phyloP scores from a whole-genome alignment of 2,113 vertebrate species.

The Nanorana parkeri region DNA sequence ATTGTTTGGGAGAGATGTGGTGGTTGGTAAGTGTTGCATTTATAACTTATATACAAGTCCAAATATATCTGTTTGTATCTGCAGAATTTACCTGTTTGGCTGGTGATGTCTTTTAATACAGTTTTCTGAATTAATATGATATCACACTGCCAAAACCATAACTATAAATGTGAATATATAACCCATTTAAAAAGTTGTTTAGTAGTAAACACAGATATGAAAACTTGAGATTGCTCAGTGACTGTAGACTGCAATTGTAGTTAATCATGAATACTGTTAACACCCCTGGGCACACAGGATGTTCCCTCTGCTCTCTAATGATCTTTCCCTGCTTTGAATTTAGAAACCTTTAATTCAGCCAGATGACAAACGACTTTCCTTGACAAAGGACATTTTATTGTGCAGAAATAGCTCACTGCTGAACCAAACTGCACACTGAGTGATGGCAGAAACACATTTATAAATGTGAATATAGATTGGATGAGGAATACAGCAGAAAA shows the following conservation, averaged over 20 bases:
- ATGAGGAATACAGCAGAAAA: background rate
- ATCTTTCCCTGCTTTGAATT: conserved; percentile 55
- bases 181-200: background rate
- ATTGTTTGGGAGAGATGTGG: too few species aligned
- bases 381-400: conserved; percentile 58
- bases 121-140: too few species aligned
- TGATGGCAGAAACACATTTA: conserved; percentile 25
- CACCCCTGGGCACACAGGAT: conserved; percentile 36
- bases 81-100: too few species aligned
- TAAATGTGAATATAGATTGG: conserved; percentile 31
- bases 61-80: too few species aligned
- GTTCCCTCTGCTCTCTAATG: conserved; percentile 54
- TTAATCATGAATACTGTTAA: conserved; percentile 44
- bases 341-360: conserved; percentile 53
- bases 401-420: conserved; percentile 33
- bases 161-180: background rate
- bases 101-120: too few species aligned
- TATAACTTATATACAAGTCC: too few species aligned
- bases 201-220: background rate
- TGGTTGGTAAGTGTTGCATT: too few species aligned
- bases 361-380: conserved; percentile 56
- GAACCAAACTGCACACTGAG: background rate
- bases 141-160: background rate
- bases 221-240: conserved; percentile 11
- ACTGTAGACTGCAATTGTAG: conserved; percentile 27